Evolutionary conservation across 2,113 vertebrate species (phyloP).

Genomic region (Halcyon senegalensis): DNA sequence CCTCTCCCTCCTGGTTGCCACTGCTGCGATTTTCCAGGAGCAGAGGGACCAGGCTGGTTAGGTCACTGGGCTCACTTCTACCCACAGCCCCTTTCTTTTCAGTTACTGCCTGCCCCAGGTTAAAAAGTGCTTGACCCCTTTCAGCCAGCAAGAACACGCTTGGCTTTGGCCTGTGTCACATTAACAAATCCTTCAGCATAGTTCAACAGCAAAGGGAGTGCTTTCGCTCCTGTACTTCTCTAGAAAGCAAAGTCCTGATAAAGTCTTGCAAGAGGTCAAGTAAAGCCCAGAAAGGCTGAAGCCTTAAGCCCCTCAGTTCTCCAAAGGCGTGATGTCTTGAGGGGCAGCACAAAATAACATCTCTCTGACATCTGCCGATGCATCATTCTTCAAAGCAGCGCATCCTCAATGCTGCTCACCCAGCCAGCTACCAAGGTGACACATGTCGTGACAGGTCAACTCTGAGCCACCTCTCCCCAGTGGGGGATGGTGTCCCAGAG

Average conservation of each 20-base stretch:
- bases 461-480: not conserved
- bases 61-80: not conserved
- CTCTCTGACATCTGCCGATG: not conserved
- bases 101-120: not conserved
- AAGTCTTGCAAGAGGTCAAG: not conserved
- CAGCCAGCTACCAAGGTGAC: not conserved
- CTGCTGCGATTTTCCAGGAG: not conserved
- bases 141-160: not conserved
- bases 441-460: no score
- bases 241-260: not conserved
- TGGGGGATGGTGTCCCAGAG: fast-evolving
- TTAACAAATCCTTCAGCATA: not conserved
- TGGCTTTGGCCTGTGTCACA: not conserved
- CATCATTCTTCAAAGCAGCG: fast-evolving
- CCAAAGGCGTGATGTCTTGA: not conserved
- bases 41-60: not conserved
- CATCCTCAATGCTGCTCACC: not conserved
- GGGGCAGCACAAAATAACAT: not conserved
- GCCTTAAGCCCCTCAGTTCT: not conserved
- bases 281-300: not conserved
- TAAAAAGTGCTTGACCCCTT: not conserved
- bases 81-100: not conserved
- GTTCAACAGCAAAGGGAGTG: not conserved
- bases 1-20: not conserved
- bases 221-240: not conserved